phyloP scores from a whole-genome alignment of 2,113 vertebrate species.

The Tiliqua scincoides region DNA sequence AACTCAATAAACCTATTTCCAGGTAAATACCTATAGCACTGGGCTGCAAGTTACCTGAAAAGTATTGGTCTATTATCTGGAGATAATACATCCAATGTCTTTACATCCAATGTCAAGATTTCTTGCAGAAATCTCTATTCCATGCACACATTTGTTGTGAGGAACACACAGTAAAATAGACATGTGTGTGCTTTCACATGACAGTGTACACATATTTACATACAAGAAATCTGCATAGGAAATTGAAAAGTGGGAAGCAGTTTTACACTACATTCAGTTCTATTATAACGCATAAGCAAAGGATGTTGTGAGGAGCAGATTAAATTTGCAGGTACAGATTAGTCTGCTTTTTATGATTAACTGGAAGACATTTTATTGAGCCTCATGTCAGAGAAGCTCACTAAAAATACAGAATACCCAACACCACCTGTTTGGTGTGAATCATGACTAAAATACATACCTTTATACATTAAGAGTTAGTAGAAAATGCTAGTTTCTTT shows the following conservation, averaged over 20 bases:
- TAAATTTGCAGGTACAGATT: not conserved
- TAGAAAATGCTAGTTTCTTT: conserved; percentile 42
- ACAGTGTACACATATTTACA: not conserved
- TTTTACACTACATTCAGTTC: not conserved
- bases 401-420: not conserved
- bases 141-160: not conserved
- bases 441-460: conserved; percentile 4
- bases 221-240: not conserved
- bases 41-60: not conserved
- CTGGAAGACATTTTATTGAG: not conserved
- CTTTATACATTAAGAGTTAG: not conserved
- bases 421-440: not conserved
- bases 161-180: not conserved
- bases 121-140: not conserved
- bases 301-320: not conserved
- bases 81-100: too few relatives aligned
- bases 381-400: not conserved
- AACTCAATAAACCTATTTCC: not conserved
- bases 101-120: not conserved
- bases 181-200: not conserved
- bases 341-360: not conserved
- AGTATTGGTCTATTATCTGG: not conserved
- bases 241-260: not conserved
- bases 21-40: too few relatives aligned
- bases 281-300: not conserved